A percentile compares a stretch with the other conserved stretches of the same genome.
phyloP scores from a whole-genome alignment of 1,140 invertebrate species.

The Luehdorfia chinensis region DNA sequence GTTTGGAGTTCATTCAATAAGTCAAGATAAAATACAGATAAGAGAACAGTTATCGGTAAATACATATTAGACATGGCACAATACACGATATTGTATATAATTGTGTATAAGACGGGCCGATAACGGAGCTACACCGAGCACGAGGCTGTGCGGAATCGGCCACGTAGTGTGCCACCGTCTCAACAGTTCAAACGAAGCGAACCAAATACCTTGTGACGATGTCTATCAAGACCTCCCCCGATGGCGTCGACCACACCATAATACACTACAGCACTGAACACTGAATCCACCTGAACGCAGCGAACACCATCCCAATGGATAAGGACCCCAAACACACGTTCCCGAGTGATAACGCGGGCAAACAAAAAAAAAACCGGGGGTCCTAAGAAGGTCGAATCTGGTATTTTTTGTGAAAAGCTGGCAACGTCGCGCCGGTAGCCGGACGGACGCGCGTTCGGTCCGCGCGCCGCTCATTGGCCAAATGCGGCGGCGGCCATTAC shows the following conservation, averaged over 20 bases:
- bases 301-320: constrained; percentile 62
- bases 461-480: constrained; percentile 67
- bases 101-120: no score
- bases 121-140: no score
- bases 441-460: constrained; percentile 69
- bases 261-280: constrained; percentile 66
- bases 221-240: constrained; percentile 69
- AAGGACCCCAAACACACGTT: constrained; percentile 57
- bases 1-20: no score
- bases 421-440: constrained; percentile 66
- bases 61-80: no score
- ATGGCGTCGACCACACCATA: constrained; percentile 71
- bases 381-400: constrained; percentile 75
- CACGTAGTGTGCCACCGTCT: no score
- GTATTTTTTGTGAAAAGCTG: constrained; percentile 70
- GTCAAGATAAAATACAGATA: no score
- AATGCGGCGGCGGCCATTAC: constrained; percentile 69
- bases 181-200: no score
- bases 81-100: no score
- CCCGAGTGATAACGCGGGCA: constrained; percentile 71
- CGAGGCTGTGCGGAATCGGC: no score
- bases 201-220: constrained; percentile 60
- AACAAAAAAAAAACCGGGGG: constrained; percentile 72
- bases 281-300: constrained; percentile 50
- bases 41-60: no score